Percentiles rank a stretch among this genome's conserved stretches.
Evolutionary conservation across 2,113 vertebrate genomes (phyloP).

Genomic region (Atherinomorus stipes): DNA sequence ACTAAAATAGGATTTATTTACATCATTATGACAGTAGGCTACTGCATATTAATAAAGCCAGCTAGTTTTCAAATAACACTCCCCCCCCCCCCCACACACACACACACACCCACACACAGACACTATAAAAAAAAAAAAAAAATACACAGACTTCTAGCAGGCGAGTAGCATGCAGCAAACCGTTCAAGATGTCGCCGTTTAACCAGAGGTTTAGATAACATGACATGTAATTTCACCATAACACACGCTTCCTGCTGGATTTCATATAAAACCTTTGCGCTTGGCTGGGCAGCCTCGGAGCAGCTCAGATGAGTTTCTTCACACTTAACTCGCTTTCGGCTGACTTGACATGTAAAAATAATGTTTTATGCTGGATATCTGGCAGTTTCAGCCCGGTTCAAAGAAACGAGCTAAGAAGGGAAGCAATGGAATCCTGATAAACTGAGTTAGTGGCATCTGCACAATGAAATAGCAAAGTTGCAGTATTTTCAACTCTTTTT

Average conservation of each 20-base stretch:
- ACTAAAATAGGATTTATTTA: too few relatives aligned
- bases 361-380: conserved; percentile 49
- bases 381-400: conserved; percentile 36
- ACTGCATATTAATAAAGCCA: too few relatives aligned
- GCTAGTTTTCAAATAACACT: too few relatives aligned
- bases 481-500: neutral
- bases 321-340: conserved; percentile 52
- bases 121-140: too few relatives aligned
- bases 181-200: neutral
- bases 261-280: conserved; percentile 26
- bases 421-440: conserved; percentile 50
- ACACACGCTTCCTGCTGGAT: conserved; percentile 29
- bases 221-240: conserved; percentile 16
- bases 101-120: too few relatives aligned
- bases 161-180: neutral
- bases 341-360: conserved; percentile 45
- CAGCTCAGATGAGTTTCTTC: conserved; percentile 57
- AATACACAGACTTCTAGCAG: too few relatives aligned
- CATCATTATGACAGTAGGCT: too few relatives aligned
- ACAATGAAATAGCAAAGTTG: neutral
- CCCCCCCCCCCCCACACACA: too few relatives aligned
- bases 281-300: conserved; percentile 25
- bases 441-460: conserved; percentile 38
- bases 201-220: conserved; percentile 25
- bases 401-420: conserved; percentile 43